Conservation (phyloP, 35 echinoderm and acorn worm species). For the Ophioderma brevispina region DNA sequence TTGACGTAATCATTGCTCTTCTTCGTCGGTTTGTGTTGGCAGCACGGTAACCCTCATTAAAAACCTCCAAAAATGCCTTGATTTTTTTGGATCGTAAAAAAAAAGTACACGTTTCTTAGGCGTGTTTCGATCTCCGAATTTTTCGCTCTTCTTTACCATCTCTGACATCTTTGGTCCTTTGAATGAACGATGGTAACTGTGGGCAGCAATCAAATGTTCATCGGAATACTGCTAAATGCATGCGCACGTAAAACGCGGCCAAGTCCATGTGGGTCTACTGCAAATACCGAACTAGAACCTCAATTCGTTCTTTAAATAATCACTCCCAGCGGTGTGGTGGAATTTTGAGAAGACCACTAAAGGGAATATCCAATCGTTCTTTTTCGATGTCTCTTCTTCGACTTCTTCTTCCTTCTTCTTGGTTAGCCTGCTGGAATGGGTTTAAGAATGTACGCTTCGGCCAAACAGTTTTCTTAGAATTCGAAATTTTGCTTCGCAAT, state of each 20-base stretch:
- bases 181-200: constrained; percentile 15
- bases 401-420: not conserved
- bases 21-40: not conserved
- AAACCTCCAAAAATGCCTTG: constrained; percentile 55
- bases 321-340: not conserved
- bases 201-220: constrained; percentile 36
- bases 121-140: not conserved
- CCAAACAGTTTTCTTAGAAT: not conserved
- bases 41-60: constrained; percentile 33
- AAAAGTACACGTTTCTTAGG: constrained; percentile 43
- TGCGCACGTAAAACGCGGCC: not conserved
- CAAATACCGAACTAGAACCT: not conserved
- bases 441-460: not conserved
- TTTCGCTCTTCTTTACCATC: constrained; percentile 10
- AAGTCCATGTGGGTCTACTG: constrained; percentile 30
- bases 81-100: constrained; percentile 44
- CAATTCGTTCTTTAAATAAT: constrained; percentile 5
- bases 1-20: not conserved
- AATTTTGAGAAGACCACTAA: not conserved
- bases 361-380: not conserved
- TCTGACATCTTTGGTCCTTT: not conserved
- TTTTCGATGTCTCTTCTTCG: not conserved
- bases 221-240: not conserved
- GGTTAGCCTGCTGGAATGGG: not conserved
- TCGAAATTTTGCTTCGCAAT: not conserved